phyloP scores from a whole-genome alignment of 2,797 vertebrate species.

The Molossus molossus region DNA sequence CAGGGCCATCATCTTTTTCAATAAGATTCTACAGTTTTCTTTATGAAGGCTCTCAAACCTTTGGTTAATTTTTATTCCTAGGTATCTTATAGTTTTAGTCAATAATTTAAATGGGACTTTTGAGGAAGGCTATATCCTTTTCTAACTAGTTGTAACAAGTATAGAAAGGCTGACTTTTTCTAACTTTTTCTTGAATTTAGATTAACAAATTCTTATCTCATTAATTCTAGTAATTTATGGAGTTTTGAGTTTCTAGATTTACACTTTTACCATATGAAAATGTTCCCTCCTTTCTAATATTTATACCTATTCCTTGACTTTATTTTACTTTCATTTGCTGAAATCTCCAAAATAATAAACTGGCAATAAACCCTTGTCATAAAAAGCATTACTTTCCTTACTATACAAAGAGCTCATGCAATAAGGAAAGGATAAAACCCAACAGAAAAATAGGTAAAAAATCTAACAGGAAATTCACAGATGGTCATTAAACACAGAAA shows the following conservation, averaged over 20 bases:
- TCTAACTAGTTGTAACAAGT: not conserved
- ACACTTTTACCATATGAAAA: not conserved
- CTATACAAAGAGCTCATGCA: not conserved
- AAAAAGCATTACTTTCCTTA: conserved; percentile 53
- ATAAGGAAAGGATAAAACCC: conserved; percentile 33
- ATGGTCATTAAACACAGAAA: not conserved
- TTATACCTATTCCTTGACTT: conserved; percentile 17
- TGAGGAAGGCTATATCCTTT: not conserved
- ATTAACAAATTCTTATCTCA: conserved; percentile 7
- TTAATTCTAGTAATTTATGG: not conserved
- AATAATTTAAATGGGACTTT: conserved; percentile 39
- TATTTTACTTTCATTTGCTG: conserved; percentile 52
- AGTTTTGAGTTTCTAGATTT: not conserved
- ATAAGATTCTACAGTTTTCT: not conserved
- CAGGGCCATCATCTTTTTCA: not conserved
- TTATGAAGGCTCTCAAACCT: not conserved
- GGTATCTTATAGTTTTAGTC: conserved; percentile 26
- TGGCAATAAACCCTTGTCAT: not conserved
- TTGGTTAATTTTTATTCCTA: conserved; percentile 38
- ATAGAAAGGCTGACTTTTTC: not conserved
- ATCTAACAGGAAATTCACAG: conserved; percentile 5
- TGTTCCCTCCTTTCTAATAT: not conserved
- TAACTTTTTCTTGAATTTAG: conserved; percentile 8
- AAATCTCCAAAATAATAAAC: conserved; percentile 2
- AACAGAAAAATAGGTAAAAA: conserved; percentile 3